Conservation (phyloP, 1,140 invertebrate species). For the Bombus pascuorum region DNA sequence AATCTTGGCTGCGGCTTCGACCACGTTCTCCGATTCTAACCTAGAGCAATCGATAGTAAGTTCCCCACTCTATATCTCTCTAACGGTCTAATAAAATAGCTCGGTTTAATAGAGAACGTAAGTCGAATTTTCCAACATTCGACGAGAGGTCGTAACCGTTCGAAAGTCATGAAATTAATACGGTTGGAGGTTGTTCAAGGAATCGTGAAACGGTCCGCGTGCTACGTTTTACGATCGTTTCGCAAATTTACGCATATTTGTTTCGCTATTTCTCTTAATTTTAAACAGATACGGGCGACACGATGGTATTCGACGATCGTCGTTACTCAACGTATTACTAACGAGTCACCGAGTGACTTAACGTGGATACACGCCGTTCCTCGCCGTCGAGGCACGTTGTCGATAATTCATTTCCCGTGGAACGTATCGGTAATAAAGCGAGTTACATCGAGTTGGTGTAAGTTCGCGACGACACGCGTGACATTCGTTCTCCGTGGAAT, state of each 20-base stretch:
- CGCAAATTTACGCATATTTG: no score
- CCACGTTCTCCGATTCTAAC: slow-evolving; percentile 50
- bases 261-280: background rate
- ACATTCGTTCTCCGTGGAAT: slow-evolving; percentile 50
- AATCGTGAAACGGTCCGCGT: no score
- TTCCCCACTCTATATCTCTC: no score
- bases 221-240: no score
- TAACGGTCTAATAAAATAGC: background rate
- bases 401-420: slow-evolving; percentile 55
- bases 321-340: slow-evolving; percentile 13
- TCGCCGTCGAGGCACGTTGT: slow-evolving; percentile 43
- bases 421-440: slow-evolving; percentile 58
- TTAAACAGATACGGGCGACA: no score
- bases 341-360: slow-evolving; percentile 22
- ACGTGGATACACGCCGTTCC: background rate
- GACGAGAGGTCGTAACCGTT: background rate
- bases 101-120: background rate
- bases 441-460: slow-evolving; percentile 53
- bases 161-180: background rate
- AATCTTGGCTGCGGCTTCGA: slow-evolving; percentile 62
- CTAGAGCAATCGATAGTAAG: slow-evolving; percentile 42
- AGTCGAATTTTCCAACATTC: background rate
- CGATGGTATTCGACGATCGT: background rate
- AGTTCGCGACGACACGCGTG: slow-evolving; percentile 47
- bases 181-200: background rate